Conservation (phyloP, 2,888 invertebrate genomes). For the Sphaeridia pumilis region DNA sequence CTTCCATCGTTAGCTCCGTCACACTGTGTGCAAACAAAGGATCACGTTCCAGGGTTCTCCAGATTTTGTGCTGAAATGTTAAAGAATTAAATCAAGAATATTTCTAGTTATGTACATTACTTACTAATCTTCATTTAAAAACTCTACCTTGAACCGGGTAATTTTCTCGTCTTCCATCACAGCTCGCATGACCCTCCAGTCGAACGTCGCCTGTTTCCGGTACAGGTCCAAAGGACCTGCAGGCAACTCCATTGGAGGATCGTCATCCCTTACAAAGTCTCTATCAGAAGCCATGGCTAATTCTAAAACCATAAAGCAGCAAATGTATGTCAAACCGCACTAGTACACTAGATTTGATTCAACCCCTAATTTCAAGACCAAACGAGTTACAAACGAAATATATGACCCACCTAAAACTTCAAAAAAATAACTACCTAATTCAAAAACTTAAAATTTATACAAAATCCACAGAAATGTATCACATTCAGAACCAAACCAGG, state of each 20-base stretch:
- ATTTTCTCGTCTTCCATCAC: slow-evolving; percentile 66
- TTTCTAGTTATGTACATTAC: not conserved
- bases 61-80: slow-evolving; percentile 46
- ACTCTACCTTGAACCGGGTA: slow-evolving; percentile 59
- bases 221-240: slow-evolving; percentile 64
- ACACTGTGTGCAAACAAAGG: slow-evolving; percentile 47
- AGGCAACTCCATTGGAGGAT: slow-evolving; percentile 34
- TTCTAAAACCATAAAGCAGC: not conserved
- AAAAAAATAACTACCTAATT: not conserved
- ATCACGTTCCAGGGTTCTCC: slow-evolving; percentile 49
- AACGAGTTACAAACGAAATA: not conserved
- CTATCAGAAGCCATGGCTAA: not conserved
- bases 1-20: slow-evolving; percentile 42
- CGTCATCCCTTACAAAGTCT: slow-evolving; percentile 6
- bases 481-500: not conserved
- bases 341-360: not conserved
- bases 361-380: not conserved
- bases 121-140: too few species aligned
- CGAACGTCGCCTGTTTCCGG: slow-evolving; percentile 65
- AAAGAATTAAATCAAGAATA: not conserved
- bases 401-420: not conserved
- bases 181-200: slow-evolving; percentile 73
- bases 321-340: too few species aligned
- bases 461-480: not conserved
- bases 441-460: not conserved